Conservation (phyloP, 2,888 invertebrate genomes). For the Dryobota labecula region DNA sequence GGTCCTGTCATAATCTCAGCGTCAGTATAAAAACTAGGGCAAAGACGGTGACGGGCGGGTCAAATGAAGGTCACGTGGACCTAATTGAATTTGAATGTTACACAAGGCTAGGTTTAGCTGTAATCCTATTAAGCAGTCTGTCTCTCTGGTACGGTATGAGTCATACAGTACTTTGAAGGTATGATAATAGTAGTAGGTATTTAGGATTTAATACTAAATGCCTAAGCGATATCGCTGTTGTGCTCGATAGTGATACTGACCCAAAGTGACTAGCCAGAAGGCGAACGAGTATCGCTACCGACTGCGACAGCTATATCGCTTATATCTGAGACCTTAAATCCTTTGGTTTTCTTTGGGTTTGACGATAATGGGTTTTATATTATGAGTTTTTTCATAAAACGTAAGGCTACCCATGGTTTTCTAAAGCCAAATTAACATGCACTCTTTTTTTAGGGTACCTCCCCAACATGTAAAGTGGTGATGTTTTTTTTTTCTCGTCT, state of each 20-base stretch:
- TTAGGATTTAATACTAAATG: not conserved
- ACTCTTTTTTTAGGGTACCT: too few species aligned
- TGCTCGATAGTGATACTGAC: too few species aligned
- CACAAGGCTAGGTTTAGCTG: slow-evolving; percentile 29
- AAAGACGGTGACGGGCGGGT: slow-evolving; percentile 26
- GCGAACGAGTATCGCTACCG: too few species aligned
- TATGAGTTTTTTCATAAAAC: not conserved
- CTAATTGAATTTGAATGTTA: slow-evolving; percentile 60
- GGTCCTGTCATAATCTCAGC: slow-evolving; percentile 14
- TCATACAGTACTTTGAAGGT: slow-evolving; percentile 17
- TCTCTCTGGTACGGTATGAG: slow-evolving; percentile 20
- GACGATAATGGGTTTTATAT: not conserved
- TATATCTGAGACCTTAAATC: too few species aligned
- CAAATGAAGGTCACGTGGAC: slow-evolving; percentile 49
- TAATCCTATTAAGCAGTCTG: slow-evolving; percentile 59
- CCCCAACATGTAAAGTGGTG: too few species aligned
- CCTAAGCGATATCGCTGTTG: too few species aligned
- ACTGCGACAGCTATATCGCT: too few species aligned
- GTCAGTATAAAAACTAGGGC: slow-evolving; percentile 18
- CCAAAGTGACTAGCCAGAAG: too few species aligned
- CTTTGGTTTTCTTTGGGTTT: not conserved
- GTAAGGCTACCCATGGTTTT: too few species aligned
- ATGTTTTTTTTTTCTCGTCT: too few species aligned
- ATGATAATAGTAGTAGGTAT: not conserved
- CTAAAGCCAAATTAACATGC: not conserved